phyloP scores from a whole-genome alignment of 1,140 invertebrate genomes.

The Drosophila kohkoa region DNA sequence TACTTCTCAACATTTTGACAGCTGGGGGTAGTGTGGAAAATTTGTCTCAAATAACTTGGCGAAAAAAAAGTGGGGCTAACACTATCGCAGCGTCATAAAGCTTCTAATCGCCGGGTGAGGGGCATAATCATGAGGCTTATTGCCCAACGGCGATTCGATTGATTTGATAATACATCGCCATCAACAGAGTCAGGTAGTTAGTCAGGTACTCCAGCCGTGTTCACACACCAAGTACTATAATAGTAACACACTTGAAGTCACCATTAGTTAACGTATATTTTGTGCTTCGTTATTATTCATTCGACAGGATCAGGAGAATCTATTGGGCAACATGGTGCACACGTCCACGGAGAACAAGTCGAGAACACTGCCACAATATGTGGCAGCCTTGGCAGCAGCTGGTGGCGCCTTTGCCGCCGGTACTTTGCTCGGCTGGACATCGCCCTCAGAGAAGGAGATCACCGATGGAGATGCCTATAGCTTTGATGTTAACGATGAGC shows the following conservation, averaged over 20 bases:
- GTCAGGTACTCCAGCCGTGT: slow-evolving; percentile 50
- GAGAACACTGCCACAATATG: slow-evolving; percentile 88
- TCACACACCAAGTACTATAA: slow-evolving; percentile 19
- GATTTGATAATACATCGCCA: slow-evolving; percentile 40
- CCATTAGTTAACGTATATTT: slow-evolving; percentile 8
- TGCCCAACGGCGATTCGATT: slow-evolving; percentile 30
- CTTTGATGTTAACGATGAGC: slow-evolving; percentile 85
- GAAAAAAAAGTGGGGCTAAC: background rate
- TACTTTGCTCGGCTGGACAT: slow-evolving; percentile 91
- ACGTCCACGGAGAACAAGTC: slow-evolving; percentile 58
- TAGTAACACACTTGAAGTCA: too few relatives aligned
- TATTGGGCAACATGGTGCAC: slow-evolving; percentile 81
- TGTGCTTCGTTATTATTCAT: background rate
- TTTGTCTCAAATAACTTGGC: slow-evolving; percentile 14
- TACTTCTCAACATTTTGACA: slow-evolving; percentile 22
- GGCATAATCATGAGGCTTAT: slow-evolving; percentile 53
- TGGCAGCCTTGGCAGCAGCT: slow-evolving; percentile 88
- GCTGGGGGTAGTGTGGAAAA: slow-evolving; percentile 6
- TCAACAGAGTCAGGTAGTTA: background rate
- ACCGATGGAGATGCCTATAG: slow-evolving; percentile 85
- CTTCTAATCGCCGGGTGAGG: slow-evolving; percentile 56
- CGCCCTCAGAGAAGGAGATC: slow-evolving; percentile 87
- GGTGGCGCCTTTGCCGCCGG: slow-evolving; percentile 86
- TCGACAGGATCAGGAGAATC: slow-evolving; percentile 78
- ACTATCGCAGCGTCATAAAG: slow-evolving; percentile 63